These are phyloP conservation scores for Tolmerus cingulatus DNA, from an alignment of 2,888 invertebrate genomes.

Conservation along the genomic window DNA sequence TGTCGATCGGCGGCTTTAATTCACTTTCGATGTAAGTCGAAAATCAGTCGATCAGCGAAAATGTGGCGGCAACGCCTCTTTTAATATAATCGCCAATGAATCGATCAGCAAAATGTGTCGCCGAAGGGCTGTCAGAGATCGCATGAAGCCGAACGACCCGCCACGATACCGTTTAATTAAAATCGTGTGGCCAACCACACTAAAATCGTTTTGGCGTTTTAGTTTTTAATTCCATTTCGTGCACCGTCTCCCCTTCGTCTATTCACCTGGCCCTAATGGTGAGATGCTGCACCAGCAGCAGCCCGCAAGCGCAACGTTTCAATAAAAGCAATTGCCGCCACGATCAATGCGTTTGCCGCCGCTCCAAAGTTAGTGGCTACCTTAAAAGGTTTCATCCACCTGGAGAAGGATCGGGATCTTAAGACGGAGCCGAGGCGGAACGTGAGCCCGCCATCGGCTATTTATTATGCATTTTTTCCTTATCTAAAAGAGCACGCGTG, in stretches of 20 bases:
- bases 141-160: not conserved
- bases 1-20: slow-evolving; percentile 35
- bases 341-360: not conserved
- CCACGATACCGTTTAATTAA: slow-evolving; percentile 33
- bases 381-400: not conserved
- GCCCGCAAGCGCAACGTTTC: not conserved
- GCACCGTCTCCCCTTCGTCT: not conserved
- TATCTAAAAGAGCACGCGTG: slow-evolving; percentile 51
- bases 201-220: slow-evolving; percentile 2
- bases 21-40: slow-evolving; percentile 45
- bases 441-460: not conserved
- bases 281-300: not conserved
- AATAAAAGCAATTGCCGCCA: not conserved
- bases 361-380: not conserved
- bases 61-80: not conserved
- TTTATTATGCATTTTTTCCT: slow-evolving; percentile 40
- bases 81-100: slow-evolving; percentile 13
- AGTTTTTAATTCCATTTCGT: not conserved
- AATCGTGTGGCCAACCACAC: slow-evolving; percentile 36
- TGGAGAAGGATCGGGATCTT: not conserved
- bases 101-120: slow-evolving; percentile 7
- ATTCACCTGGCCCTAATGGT: not conserved
- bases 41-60: slow-evolving; percentile 4
- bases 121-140: slow-evolving; percentile 15
- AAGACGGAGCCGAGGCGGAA: not conserved